These are phyloP conservation scores for Lepidochrysops patricia DNA, from an alignment of 2,888 invertebrate genomes.

Conservation along the genomic window DNA sequence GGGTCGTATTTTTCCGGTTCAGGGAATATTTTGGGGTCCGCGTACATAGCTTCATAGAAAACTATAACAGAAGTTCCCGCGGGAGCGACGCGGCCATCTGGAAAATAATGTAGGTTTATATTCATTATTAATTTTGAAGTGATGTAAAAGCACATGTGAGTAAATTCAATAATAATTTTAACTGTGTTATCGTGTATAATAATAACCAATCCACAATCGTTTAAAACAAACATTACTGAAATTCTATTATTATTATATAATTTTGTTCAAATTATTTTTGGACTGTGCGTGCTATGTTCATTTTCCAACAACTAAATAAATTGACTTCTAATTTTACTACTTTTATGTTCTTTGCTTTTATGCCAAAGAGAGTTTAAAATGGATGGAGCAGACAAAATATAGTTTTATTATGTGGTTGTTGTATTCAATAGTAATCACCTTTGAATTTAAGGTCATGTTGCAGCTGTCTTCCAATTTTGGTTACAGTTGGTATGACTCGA, in stretches of 20 bases:
- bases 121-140: background rate
- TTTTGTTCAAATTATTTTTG: too few relatives aligned
- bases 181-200: too few relatives aligned
- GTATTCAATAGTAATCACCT: too few relatives aligned
- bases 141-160: background rate
- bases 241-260: too few relatives aligned
- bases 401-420: too few relatives aligned
- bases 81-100: conserved; percentile 34
- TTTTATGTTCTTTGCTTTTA: too few relatives aligned
- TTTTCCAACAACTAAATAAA: too few relatives aligned
- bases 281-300: too few relatives aligned
- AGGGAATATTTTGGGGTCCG: conserved; percentile 29
- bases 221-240: too few relatives aligned
- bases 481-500: conserved; percentile 32
- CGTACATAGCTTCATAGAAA: conserved; percentile 32
- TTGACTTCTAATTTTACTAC: too few relatives aligned
- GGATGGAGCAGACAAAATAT: too few relatives aligned
- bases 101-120: conserved; percentile 14
- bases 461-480: conserved; percentile 34
- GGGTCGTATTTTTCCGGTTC: conserved; percentile 33
- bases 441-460: conserved; percentile 31
- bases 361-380: too few relatives aligned
- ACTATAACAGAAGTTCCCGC: conserved; percentile 31
- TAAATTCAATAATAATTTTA: background rate
- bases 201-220: background rate